These are phyloP conservation scores for Orthonychiurus folsomi DNA, from an alignment of 2,888 invertebrate species.

Conservation along the genomic window DNA sequence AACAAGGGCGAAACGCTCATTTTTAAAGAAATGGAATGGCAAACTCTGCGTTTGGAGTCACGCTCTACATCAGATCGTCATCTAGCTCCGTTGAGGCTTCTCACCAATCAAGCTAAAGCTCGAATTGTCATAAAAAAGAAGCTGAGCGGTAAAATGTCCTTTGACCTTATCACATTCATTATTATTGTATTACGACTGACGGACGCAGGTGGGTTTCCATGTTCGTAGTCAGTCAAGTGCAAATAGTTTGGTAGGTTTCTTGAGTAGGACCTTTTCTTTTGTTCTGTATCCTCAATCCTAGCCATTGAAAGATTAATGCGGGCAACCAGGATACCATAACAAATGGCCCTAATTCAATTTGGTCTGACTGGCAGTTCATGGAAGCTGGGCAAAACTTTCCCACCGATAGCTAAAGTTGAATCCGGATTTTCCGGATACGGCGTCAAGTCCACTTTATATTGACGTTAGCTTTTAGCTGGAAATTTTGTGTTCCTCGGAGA, in stretches of 20 bases:
- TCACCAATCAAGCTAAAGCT: conserved; percentile 89
- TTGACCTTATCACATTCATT: not conserved
- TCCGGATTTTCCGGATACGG: too few relatives aligned
- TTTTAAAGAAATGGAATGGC: conserved; percentile 97
- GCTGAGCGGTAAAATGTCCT: conserved; percentile 57
- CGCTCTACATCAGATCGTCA: conserved; percentile 64
- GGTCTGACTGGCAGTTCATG: too few relatives aligned
- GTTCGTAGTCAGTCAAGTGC: not conserved
- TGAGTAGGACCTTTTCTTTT: not conserved
- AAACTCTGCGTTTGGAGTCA: conserved; percentile 90
- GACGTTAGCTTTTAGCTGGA: too few relatives aligned
- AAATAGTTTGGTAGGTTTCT: not conserved
- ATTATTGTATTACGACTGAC: not conserved
- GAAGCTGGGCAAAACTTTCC: too few relatives aligned
- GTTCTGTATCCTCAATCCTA: conserved; percentile 4
- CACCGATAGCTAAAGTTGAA: too few relatives aligned
- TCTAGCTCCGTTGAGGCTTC: conserved; percentile 77
- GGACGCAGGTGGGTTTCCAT: not conserved
- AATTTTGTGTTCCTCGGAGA: too few relatives aligned
- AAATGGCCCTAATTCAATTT: too few relatives aligned
- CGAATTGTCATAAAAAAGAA: conserved; percentile 92
- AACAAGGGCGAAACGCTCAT: conserved; percentile 81
- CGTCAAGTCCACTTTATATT: too few relatives aligned
- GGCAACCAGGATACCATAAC: too few relatives aligned
- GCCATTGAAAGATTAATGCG: too few relatives aligned